Base-by-base conservation (phyloP, 2,888 invertebrate genomes). In the Allygus modestus region DNA sequence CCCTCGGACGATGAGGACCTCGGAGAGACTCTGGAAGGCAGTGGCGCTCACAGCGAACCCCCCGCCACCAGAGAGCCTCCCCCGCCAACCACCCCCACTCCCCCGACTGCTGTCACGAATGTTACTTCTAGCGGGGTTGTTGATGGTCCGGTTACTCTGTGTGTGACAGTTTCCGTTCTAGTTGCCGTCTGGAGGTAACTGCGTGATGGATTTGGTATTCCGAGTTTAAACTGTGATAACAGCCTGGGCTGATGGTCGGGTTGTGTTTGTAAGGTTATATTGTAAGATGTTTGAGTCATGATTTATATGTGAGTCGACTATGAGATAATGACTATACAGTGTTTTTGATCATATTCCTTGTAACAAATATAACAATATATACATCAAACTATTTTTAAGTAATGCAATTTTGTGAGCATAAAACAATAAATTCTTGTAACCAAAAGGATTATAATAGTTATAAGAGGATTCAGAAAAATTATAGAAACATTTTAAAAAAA, bases 1-100 rank as follows among this genome's bases (percentile, higher is more conserved):
- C 17, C 31, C 20, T 7, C 58, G n/a, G 87, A 87, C 71, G 87
- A 87, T 58, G 87, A 87, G 79, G 87, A 87, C 58, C 46, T 85
- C 23, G 83, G 54, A 2, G 86, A 85, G 81, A 65, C 7, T 65
- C 11, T 31, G 28, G 65, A 65, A 65, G 86, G 86, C 41, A 87
- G 84, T 43, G 86, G 85, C n/a, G 41, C 54, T 23, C 33, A 37
- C 69, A 41, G 37, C 0, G 82, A 77, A 12, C 28, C 81, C 26
- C 43, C 54, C 31, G 28, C 15, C 26, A 31, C 20, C 15, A 58
- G 17, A 4, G 33, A n/a, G 0, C 12, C 23, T 0, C 11, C 43
- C 0, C 20, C 79, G 4, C n/a, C 58, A 1, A 28, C 65, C 15
- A 65, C 65, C 12, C 15, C 54, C 23, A 4, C 4, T 20, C 23